Evolutionary conservation across 2,888 invertebrate genomes (phyloP), one percentile per base, ranked within the genome.

Genomic region (Ectemnius continuus): DNA sequence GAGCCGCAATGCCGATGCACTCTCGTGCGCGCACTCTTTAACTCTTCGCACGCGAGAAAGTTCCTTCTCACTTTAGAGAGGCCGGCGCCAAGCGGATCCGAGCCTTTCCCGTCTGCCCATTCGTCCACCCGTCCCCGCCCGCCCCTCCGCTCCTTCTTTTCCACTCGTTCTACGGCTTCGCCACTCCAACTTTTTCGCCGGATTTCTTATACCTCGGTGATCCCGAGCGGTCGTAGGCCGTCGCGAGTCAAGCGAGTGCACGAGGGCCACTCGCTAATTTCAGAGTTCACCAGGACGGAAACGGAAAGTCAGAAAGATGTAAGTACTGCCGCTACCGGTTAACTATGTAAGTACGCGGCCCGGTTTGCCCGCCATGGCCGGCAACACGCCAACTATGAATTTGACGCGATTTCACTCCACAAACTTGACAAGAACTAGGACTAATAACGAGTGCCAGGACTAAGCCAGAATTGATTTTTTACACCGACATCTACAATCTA

Each of bases 131-230:
- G 45, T 0, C 14, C 26, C 16, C 23, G 11, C n/a, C 18, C 23
- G 0, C 14, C 26, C 16, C 23, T 4, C n/a, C 28, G n/a, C 28
- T 13, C n/a, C 20, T 26, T 2, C 11, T 48, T 57, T n/a, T 28
- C 46, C 20, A 13, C 59, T 62, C 46, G 11, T 71, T 20, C 63
- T 28, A 13, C 28, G 18, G 20, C 26, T 23, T 57, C 26, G 18
- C 48, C 11, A 58, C 61, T 56, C 20, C 4, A 56, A 57, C 18
- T 57, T 58, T 56, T 45, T 26, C 36, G 11, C 48, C 20, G 2
- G 47, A 68, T 45, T 68, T 61, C 61, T 61, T 57, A 16, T 57
- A 61, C 28, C 45, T 57, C 45, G 45, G 13, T 45, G 52, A 67
- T 14, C n/a, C 56, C 62, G 26, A 16, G 14, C 52, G 36, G 36